Evolutionary conservation across 2,797 vertebrate genomes (phyloP), one percentile per base, ranked within the genome.

Genomic region (Micrastur ruficollis): DNA sequence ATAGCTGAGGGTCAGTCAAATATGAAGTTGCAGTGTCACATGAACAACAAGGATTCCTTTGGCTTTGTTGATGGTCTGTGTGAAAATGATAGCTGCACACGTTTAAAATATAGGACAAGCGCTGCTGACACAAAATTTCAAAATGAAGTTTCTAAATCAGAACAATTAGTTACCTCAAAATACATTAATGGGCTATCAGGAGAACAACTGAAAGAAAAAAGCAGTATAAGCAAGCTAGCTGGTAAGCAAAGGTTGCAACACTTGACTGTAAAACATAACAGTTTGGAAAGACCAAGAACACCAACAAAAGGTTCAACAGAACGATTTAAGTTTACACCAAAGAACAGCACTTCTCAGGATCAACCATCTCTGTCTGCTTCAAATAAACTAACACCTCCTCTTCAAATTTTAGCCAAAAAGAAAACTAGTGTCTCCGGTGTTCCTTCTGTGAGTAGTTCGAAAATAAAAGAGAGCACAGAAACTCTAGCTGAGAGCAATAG

Each of bases 241-340:
- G 97, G 44, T 14, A 99, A 94, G 87, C 98, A 98, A 32, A 42
- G 32, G 6, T 34, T 92, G 2, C 98, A 96, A 95, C 70, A 61
- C 4, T 86, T 83, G 5, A 15, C 59, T 14, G 38, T 52, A 31
- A 98, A 98, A 90, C 95, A 83, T 21, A 91, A 89, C 27, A 83
- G 59, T 90, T 65, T 98, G 15, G 98, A 98, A 59, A 98, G 95
- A 78, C 92, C 93, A 44, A 98, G 92, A 73, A 93, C 97, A 3
- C 95, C 97, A 42, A 44, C 17, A 5, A 97, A 94, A 74, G 81
- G 85, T 46, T 82, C 47, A 8, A 17, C 75, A 42, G 97, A 96
- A 86, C 79, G 62, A 18, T 8, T 96, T 83, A 82, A 89, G 81
- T 7, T 11, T 21, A 25, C 97, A 53, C 92, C 97, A 52, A 47